Conservation (phyloP, 2,888 invertebrate species). For the Boloria euphrosyne region DNA sequence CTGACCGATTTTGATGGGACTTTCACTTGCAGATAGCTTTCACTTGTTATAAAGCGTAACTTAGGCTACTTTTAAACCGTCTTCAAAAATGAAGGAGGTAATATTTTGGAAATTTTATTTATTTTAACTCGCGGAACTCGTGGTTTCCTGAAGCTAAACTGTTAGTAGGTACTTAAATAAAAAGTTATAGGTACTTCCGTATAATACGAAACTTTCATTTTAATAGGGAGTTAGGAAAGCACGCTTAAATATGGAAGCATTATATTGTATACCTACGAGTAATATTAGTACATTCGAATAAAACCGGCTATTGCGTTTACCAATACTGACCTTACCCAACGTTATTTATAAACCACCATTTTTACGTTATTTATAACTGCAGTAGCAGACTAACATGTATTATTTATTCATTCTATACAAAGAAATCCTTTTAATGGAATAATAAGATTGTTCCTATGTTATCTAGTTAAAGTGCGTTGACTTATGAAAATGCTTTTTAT, state of each 20-base stretch:
- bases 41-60: too few relatives aligned
- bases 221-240: background rate
- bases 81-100: too few relatives aligned
- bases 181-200: background rate
- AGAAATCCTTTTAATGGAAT: background rate
- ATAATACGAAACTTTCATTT: background rate
- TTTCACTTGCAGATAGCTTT: too few relatives aligned
- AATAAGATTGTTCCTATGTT: background rate
- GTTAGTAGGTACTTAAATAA: too few relatives aligned
- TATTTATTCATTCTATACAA: background rate
- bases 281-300: constrained; percentile 1
- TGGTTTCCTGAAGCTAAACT: too few relatives aligned
- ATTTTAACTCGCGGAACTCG: too few relatives aligned
- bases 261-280: too few relatives aligned
- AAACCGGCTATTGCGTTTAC: constrained; percentile 11
- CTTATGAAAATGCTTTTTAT: too few relatives aligned
- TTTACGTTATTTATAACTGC: background rate
- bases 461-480: background rate
- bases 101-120: too few relatives aligned
- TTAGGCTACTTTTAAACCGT: too few relatives aligned
- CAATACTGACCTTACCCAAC: constrained; percentile 22
- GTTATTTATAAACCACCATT: constrained; percentile 2
- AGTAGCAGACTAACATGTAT: background rate
- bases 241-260: background rate
- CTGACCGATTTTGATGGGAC: too few relatives aligned